Conservation (phyloP, 2,113 vertebrate species). For the Holacanthus passer region DNA sequence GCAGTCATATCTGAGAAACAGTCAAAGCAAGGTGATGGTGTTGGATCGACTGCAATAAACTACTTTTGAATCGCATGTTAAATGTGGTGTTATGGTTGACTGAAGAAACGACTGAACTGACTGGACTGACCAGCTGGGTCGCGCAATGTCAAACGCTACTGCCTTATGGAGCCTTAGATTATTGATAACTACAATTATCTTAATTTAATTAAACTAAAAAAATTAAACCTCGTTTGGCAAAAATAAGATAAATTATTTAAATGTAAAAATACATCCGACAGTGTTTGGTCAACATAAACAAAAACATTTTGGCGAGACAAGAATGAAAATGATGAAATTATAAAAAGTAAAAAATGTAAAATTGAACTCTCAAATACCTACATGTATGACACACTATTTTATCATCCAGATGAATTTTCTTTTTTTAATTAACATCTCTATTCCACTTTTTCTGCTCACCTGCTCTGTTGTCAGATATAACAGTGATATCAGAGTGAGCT, state of each 20-base stretch:
- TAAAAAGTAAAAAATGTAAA: background rate
- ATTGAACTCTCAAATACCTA: background rate
- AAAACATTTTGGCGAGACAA: background rate
- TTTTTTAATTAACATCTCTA: no score
- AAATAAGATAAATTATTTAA: background rate
- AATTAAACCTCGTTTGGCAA: background rate
- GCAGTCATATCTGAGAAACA: constrained; percentile 48
- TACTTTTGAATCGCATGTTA: constrained; percentile 12
- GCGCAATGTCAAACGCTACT: background rate
- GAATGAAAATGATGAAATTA: background rate
- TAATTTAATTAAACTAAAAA: background rate
- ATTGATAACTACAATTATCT: background rate
- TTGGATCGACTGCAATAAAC: background rate
- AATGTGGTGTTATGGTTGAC: constrained; percentile 1
- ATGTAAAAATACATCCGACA: background rate
- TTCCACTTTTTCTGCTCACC: background rate
- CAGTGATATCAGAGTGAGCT: background rate
- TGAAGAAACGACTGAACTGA: constrained; percentile 22
- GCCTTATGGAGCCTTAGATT: background rate
- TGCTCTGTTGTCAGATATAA: background rate
- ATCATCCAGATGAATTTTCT: background rate
- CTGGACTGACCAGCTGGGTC: constrained; percentile 33
- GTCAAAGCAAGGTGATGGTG: background rate
- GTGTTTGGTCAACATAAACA: background rate
- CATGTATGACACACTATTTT: background rate